A percentile compares a stretch with the other conserved stretches of the same genome.
Conservation (phyloP, 1,140 invertebrate genomes). For the Ips typographus region DNA sequence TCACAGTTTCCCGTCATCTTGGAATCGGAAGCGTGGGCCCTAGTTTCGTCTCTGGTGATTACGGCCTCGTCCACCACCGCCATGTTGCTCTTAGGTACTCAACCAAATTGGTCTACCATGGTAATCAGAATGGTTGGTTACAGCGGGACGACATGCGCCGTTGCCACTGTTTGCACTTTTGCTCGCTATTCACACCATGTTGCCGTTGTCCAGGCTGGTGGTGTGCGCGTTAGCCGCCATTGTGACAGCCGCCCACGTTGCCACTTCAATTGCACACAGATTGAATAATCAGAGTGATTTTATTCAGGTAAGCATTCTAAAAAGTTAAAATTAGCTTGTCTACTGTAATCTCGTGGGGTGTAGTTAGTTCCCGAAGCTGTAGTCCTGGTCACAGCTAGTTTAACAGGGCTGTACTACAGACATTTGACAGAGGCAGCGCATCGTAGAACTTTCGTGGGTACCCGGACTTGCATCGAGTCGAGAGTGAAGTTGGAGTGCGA, state of each 20-base stretch:
- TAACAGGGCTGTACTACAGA: conserved; percentile 84
- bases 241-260: conserved; percentile 62
- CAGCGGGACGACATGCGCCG: conserved; percentile 58
- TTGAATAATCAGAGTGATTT: conserved; percentile 54
- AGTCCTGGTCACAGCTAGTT: conserved; percentile 72
- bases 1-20: conserved; percentile 57
- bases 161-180: conserved; percentile 66
- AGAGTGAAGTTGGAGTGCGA: conserved; percentile 90
- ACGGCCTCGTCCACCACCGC: conserved; percentile 54
- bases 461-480: conserved; percentile 87
- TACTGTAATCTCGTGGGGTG: conserved; percentile 23
- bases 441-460: conserved; percentile 82
- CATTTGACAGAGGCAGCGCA: conserved; percentile 83
- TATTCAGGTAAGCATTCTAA: conserved; percentile 54
- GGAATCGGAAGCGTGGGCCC: conserved; percentile 57
- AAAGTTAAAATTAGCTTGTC: not conserved
- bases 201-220: conserved; percentile 65
- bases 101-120: not conserved
- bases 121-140: not conserved
- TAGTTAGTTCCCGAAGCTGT: conserved; percentile 76
- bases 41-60: conserved; percentile 57
- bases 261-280: conserved; percentile 54
- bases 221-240: conserved; percentile 61
- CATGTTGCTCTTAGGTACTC: conserved; percentile 51
- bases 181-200: conserved; percentile 70